Evolutionary conservation across 2,888 invertebrate genomes (phyloP).

Genomic region (Capitulum mitella): DNA sequence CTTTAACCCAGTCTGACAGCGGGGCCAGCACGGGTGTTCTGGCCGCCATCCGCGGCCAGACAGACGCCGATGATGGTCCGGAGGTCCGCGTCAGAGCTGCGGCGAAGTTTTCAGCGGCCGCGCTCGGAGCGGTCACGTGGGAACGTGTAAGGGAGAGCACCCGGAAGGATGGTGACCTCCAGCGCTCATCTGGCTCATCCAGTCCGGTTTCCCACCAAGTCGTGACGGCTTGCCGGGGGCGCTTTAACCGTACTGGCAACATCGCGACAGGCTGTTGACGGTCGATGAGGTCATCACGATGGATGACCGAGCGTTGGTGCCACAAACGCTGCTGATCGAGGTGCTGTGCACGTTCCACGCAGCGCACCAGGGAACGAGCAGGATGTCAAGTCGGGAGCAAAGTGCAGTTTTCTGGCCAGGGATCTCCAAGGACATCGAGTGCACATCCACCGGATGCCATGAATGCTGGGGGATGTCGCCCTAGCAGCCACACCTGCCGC

Average conservation of each 20-base stretch:
- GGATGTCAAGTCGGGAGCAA: background rate
- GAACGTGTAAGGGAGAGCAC: slow-evolving; percentile 5
- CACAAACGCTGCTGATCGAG: slow-evolving; percentile 24
- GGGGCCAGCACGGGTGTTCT: slow-evolving; percentile 11
- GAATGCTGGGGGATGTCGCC: slow-evolving; percentile 28
- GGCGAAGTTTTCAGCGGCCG: background rate
- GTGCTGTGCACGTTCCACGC: slow-evolving; percentile 25
- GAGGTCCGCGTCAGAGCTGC: background rate
- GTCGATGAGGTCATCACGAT: slow-evolving; percentile 27
- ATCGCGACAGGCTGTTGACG: slow-evolving; percentile 9
- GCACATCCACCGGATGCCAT: slow-evolving; percentile 20
- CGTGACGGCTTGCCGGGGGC: background rate
- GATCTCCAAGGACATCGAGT: slow-evolving; percentile 25
- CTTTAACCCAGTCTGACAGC: slow-evolving; percentile 11
- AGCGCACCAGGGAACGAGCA: background rate
- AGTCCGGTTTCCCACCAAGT: slow-evolving; percentile 7
- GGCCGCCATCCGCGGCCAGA: slow-evolving; percentile 6
- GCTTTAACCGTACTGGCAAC: background rate
- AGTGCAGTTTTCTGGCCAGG: slow-evolving; percentile 27
- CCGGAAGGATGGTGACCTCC: slow-evolving; percentile 22
- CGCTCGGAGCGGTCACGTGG: slow-evolving; percentile 26
- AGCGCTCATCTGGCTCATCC: background rate
- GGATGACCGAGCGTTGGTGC: slow-evolving; percentile 24
- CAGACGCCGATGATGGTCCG: slow-evolving; percentile 5
- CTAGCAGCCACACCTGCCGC: slow-evolving; percentile 30